Base-by-base conservation (phyloP, 1,140 invertebrate species). In the Zaprionus nigranus region DNA sequence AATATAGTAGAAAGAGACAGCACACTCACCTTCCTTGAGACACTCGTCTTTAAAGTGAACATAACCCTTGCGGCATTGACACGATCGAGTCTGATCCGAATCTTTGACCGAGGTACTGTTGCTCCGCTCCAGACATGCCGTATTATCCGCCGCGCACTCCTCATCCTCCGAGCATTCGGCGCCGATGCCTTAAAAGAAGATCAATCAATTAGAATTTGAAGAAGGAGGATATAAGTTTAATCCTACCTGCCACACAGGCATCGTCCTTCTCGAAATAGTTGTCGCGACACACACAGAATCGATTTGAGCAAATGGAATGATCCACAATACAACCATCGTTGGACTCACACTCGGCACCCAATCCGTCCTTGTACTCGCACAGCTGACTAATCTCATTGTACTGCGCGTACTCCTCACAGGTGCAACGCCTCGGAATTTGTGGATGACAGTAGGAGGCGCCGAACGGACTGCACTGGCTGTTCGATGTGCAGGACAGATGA, bases 1-100 rank as follows among this genome's bases (percentile, higher is more conserved):
- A 64, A 30, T 11, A 34, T 11, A 2, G 30, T 11, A 6, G 24
- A 24, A 54, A 20, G 1, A 2, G 6, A 1, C 11, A 9, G n/a
- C n/a, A 61, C 64, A 1, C 46, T 51, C 12, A 93, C 92, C 92
- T 77, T 91, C 82, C 53, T 92, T 91, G 2, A 93, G 93, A 66
- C 93, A 94, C 17, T 86, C 79, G 53, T 93, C 93, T 20, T 92
- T 86, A 36, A 93, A 92, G 26, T 91, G 81, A 0, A 94, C 90
- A 53, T 92, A 94, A 0, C 70, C 79, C 2, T 85, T 82, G 0
- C 68, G 77, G 36, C 94, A 94, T 56, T 94, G 93, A 67, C 94
- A 94, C 0, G 92, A 92, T 15, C 77, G 79, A 0, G 66, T 67
- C 13, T 57, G 59, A 1, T 81, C 79, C 1, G 72, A 76, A 34